phyloP scores from a whole-genome alignment of 2,113 vertebrate species.

The Montifringilla adamsi region DNA sequence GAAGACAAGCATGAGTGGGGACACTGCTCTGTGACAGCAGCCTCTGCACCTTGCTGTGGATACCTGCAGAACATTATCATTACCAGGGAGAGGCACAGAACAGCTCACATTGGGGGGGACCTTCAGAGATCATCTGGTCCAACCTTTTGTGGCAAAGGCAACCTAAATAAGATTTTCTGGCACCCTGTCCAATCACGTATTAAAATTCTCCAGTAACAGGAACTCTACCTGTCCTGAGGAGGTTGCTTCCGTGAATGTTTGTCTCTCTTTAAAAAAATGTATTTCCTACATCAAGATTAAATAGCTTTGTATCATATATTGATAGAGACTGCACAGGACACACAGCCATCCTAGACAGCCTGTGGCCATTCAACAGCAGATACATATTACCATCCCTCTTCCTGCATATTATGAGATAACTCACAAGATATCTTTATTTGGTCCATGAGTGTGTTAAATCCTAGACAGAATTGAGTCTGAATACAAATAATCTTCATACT shows the following conservation, averaged over 20 bases:
- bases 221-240: not conserved
- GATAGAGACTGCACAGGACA: not conserved
- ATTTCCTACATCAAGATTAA: not conserved
- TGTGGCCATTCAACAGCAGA: conserved; percentile 11
- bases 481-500: conserved; percentile 57
- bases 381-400: not conserved
- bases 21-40: not conserved
- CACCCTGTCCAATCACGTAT: not conserved
- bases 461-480: conserved; percentile 25
- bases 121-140: not conserved
- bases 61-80: not conserved
- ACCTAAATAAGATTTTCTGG: not conserved
- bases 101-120: not conserved
- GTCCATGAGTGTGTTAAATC: conserved; percentile 44
- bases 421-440: conserved; percentile 61
- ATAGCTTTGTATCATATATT: not conserved
- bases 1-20: not conserved
- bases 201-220: not conserved
- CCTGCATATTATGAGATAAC: conserved; percentile 51
- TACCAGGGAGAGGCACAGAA: not conserved
- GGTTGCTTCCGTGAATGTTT: not conserved
- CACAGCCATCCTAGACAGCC: not conserved
- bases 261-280: not conserved
- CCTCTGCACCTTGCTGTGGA: not conserved
- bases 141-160: not conserved